Evolutionary conservation across 2,888 invertebrate genomes (phyloP), one percentile per base, ranked within the genome.

Genomic region (Tricholauxania praeusta): DNA sequence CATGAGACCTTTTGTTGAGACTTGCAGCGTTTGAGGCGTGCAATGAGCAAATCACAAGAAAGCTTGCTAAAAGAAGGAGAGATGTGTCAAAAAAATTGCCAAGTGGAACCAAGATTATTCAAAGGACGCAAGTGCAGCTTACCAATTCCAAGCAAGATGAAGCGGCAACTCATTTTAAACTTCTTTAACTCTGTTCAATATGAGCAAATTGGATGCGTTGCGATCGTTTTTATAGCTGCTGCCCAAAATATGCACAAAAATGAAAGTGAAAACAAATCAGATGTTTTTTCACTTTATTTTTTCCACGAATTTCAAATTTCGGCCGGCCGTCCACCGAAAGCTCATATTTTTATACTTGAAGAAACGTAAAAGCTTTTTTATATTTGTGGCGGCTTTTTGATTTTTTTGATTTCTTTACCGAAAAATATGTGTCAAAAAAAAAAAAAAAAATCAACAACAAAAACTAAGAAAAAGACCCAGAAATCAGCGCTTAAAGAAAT

Each of bases 151-250:
- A 63, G 71, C 48, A 53, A 73, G 70, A 72, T 69, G 74, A 78
- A 66, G 79, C 80, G 75, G 69, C 79, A 79, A 76, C 74, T 75
- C 83, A 83, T 75, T 72, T 72, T 39, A 48, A 53, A 67, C 69
- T 67, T 77, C 72, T 75, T 66, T 65, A 74, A 74, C 55, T 74
- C 79, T 78, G 77, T 80, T 80, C 81, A 82, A 80, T 83, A 80
- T 83, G 82, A 83, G 83, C 83, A 74, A 82, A 82, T 80, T 80
- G 78, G 79, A 75, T 77, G 78, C 70, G 72, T 74, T 78, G 80
- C 80, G 79, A 80, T 80, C 79, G 83, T 81, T 82, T 83, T 82
- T 83, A 69, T 69, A 69, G 63, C 62, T 53, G 28, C 14, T 53
- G 70, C n/a, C 39, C n/a, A 14, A 39, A 48, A 63, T 63, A 63